phyloP scores from a whole-genome alignment of 1,140 invertebrate genomes.

The Pteromalus puparum region DNA sequence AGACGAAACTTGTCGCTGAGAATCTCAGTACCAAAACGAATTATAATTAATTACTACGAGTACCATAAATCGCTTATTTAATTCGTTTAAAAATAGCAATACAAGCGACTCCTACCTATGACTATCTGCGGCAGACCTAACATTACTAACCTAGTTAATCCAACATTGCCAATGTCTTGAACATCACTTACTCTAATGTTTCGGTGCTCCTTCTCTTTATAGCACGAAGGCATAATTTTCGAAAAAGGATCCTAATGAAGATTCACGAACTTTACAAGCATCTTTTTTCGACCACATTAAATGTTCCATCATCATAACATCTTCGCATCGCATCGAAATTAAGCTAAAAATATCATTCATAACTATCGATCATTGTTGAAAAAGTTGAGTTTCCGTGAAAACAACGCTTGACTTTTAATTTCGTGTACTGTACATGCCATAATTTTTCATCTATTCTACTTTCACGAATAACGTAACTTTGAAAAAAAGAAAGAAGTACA shows the following conservation, averaged over 20 bases:
- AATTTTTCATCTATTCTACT: conserved; percentile 14
- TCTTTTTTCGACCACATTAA: conserved; percentile 28
- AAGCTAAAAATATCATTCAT: conserved; percentile 12
- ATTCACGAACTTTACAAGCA: conserved; percentile 19
- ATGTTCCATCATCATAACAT: conserved; percentile 34
- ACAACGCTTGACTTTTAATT: conserved; percentile 19
- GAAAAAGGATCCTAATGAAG: conserved; percentile 28
- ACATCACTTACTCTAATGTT: conserved; percentile 73
- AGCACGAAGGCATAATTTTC: conserved; percentile 24
- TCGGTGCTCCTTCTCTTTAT: conserved; percentile 59
- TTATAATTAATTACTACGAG: background rate
- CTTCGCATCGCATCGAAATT: conserved; percentile 10
- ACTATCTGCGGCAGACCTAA: conserved; percentile 53
- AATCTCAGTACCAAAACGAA: background rate
- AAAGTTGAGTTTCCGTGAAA: conserved; percentile 5
- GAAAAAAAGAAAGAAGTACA: background rate
- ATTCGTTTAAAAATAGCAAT: background rate
- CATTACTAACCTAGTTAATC: conserved; percentile 60
- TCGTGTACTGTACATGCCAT: conserved; percentile 28
- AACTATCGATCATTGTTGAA: conserved; percentile 32
- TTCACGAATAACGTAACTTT: conserved; percentile 16
- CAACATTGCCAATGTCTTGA: conserved; percentile 37
- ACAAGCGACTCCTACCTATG: background rate
- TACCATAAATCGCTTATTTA: conserved; percentile 2
- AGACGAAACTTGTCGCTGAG: background rate